A percentile compares a stretch with the other conserved stretches of the same genome.
Evolutionary conservation across 1,140 invertebrate species (phyloP).

Genomic region (Pantala flavescens): DNA sequence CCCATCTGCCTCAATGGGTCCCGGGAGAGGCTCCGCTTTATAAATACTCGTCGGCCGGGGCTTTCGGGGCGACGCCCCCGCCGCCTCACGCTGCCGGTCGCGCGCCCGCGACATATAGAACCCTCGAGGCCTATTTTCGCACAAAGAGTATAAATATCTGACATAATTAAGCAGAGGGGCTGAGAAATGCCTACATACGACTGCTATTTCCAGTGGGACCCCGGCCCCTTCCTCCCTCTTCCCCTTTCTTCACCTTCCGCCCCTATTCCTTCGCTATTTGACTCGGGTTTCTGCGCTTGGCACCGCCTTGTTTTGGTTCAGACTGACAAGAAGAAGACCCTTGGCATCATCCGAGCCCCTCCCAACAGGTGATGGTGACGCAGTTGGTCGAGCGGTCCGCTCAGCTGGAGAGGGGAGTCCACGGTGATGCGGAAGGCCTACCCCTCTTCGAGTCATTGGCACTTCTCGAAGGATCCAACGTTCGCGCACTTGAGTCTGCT

Average conservation of each 20-base stretch:
- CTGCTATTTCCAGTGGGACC: constrained; percentile 3
- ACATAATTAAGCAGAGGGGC: constrained; percentile 13
- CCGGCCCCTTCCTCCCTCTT: constrained; percentile 7
- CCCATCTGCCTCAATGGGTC: background rate
- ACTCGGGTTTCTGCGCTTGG: background rate
- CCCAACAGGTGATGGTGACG: background rate
- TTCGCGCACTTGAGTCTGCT: too few species aligned
- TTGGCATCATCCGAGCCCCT: background rate
- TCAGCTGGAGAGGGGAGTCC: background rate
- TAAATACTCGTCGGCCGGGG: background rate
- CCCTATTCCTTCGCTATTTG: background rate
- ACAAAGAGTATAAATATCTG: background rate
- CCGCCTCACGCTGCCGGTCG: background rate
- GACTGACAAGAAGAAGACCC: constrained; percentile 4
- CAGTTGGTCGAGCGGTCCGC: background rate
- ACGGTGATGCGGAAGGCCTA: background rate
- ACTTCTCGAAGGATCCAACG: too few species aligned
- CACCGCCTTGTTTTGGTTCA: constrained; percentile 12
- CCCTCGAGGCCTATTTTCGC: constrained; percentile 11
- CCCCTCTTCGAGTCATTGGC: too few species aligned
- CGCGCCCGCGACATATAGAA: background rate
- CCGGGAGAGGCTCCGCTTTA: background rate
- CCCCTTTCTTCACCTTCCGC: background rate
- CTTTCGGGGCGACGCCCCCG: background rate
- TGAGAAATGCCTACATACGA: constrained; percentile 19